These are phyloP conservation scores for Trichacis sp. DNA, from an alignment of 2,888 invertebrate species.

Conservation along the genomic window DNA sequence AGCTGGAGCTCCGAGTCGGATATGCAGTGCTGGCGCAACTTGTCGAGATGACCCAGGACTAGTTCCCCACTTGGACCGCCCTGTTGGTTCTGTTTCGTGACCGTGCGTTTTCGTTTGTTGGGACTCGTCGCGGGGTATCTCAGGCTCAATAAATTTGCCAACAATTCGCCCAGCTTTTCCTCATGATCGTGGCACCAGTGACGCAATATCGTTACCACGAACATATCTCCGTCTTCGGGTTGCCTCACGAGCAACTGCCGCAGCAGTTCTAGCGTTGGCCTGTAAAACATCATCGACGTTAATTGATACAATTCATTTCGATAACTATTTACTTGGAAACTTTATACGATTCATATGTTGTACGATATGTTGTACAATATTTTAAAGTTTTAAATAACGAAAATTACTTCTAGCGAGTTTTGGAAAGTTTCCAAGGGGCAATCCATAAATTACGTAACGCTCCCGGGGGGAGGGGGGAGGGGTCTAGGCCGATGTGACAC, in stretches of 20 bases:
- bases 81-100: slow-evolving; percentile 77
- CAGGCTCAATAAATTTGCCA: slow-evolving; percentile 82
- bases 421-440: too few species aligned
- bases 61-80: slow-evolving; percentile 85
- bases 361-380: too few species aligned
- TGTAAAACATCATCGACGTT: slow-evolving; percentile 53
- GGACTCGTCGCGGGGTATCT: slow-evolving; percentile 90
- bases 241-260: slow-evolving; percentile 85
- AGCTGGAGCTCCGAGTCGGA: slow-evolving; percentile 70
- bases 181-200: slow-evolving; percentile 95
- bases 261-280: slow-evolving; percentile 87
- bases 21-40: slow-evolving; percentile 82
- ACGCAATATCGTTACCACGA: slow-evolving; percentile 91
- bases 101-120: slow-evolving; percentile 89
- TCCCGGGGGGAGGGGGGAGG: too few species aligned
- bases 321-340: too few species aligned
- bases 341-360: too few species aligned
- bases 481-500: too few species aligned
- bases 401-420: too few species aligned
- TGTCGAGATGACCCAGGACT: slow-evolving; percentile 92
- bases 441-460: too few species aligned
- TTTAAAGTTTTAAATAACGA: too few species aligned
- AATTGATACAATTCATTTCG: not conserved
- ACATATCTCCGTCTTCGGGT: slow-evolving; percentile 81
- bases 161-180: slow-evolving; percentile 86